Evolutionary conservation across 2,888 invertebrate genomes (phyloP).

Genomic region (Zootermopsis nevadensis): DNA sequence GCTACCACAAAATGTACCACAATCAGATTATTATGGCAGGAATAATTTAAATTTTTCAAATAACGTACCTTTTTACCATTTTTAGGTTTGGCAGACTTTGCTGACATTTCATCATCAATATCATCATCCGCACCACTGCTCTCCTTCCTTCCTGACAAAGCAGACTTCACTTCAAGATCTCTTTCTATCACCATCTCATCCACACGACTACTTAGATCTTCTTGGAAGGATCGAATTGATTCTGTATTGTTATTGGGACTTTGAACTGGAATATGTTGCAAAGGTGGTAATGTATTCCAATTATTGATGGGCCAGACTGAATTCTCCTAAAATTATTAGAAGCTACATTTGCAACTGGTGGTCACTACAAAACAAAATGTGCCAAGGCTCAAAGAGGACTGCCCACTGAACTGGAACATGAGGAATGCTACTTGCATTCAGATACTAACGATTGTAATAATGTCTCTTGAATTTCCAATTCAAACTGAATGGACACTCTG

Average conservation of each 20-base stretch:
- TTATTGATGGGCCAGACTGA: not conserved
- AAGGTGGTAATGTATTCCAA: conserved; percentile 5
- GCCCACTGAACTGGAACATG: no score
- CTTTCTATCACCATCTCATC: not conserved
- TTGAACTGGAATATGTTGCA: conserved; percentile 20
- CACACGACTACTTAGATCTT: not conserved
- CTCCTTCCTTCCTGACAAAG: not conserved
- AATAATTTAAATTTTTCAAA: not conserved
- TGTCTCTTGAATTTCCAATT: no score
- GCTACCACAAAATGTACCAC: no score
- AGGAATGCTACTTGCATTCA: no score
- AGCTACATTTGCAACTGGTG: no score
- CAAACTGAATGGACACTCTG: no score
- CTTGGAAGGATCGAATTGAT: not conserved
- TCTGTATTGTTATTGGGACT: conserved; percentile 29
- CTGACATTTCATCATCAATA: not conserved
- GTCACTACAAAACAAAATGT: no score
- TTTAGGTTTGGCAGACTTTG: not conserved
- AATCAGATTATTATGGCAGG: no score
- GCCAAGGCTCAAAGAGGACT: no score
- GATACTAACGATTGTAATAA: no score
- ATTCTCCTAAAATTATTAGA: no score
- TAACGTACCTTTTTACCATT: not conserved
- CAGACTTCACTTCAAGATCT: not conserved
- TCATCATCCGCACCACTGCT: not conserved